Evolutionary conservation across 1,140 invertebrate genomes (phyloP), one percentile per base, ranked within the genome.

Genomic region (Panagrolaimus sp.): DNA sequence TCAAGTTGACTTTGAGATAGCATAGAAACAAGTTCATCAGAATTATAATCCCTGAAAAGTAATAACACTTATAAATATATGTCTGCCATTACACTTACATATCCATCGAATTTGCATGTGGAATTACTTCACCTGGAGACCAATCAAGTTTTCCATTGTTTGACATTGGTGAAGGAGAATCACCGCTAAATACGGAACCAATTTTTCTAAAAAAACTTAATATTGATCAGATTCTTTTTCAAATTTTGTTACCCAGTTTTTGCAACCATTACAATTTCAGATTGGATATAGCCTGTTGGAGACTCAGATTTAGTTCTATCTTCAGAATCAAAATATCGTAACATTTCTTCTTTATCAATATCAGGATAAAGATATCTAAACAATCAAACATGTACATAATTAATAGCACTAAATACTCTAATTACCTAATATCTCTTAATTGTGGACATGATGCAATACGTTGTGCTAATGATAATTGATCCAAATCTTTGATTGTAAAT

Each of bases 241-340:
- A 4, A 53, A 63, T 16, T 9, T 53, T 20, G 7, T 38, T 67
- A 80, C 74, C 69, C 67, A 23, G 81, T 82, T 63, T 82, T 82
- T 7, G 80, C 80, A 43, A 82, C 81, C 80, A 82, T 82, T 9
- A 82, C 81, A 69, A 82, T 83, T 61, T 82, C 81, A 38, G 79
- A 82, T 46, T 76, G 75, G 46, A 82, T 82, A 46, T 81, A 81
- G 14, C 63, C 73, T 11, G 76, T 82, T 0, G 78, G 78, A 0
- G 75, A 75, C 38, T 78, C 80, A 23, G 70, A 69, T 27, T 76
- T 74, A 42, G 74, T 69, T 16, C 81, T 70, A 27, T 82, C 80
- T 69, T 82, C 80, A 2, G 63, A 70, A 1, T 82, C 80, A 43
- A 82, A 82, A 25, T 66, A 75, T 9, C 73, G 63, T 9, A 82